A percentile compares a stretch with the other conserved stretches of the same genome.
Conservation (phyloP, 2,888 invertebrate species). For the Ornithoptera priamus region DNA sequence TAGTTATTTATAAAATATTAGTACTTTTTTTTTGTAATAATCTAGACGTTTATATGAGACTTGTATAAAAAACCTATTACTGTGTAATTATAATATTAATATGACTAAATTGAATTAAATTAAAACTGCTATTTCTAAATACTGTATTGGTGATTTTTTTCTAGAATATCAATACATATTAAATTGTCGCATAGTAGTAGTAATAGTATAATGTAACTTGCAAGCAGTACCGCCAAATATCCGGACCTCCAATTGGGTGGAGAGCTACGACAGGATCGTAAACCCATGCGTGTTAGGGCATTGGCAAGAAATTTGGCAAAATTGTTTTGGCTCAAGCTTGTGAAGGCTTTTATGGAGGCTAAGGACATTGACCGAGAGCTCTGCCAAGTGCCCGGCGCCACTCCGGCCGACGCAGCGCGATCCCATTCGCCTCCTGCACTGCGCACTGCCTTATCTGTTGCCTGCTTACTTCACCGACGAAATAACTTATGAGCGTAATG, state of each 20-base stretch:
- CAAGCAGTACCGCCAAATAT: conserved; percentile 38
- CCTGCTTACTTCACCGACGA: conserved; percentile 51
- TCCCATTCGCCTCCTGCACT: conserved; percentile 64
- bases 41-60: too few relatives aligned
- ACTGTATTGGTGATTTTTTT: too few relatives aligned
- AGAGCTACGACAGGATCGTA: conserved; percentile 62
- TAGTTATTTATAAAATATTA: too few relatives aligned
- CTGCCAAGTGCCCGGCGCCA: conserved; percentile 77
- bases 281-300: conserved; percentile 72
- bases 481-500: conserved; percentile 60
- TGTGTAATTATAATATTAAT: too few relatives aligned
- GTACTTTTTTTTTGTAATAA: too few relatives aligned
- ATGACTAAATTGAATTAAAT: too few relatives aligned
- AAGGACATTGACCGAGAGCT: conserved; percentile 73
- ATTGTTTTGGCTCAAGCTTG: conserved; percentile 73
- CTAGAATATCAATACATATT: neutral
- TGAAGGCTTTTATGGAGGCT: conserved; percentile 71
- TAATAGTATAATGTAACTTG: conserved; percentile 4
- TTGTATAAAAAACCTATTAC: too few relatives aligned
- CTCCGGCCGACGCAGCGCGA: conserved; percentile 72
- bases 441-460: conserved; percentile 64
- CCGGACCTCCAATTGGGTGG: conserved; percentile 46
- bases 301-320: conserved; percentile 75
- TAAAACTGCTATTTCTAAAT: too few relatives aligned
- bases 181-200: too few relatives aligned